Evolutionary conservation across 2,797 vertebrate genomes (phyloP), one percentile per base, ranked within the genome.

Genomic region (Aselliscus stoliczkanus): DNA sequence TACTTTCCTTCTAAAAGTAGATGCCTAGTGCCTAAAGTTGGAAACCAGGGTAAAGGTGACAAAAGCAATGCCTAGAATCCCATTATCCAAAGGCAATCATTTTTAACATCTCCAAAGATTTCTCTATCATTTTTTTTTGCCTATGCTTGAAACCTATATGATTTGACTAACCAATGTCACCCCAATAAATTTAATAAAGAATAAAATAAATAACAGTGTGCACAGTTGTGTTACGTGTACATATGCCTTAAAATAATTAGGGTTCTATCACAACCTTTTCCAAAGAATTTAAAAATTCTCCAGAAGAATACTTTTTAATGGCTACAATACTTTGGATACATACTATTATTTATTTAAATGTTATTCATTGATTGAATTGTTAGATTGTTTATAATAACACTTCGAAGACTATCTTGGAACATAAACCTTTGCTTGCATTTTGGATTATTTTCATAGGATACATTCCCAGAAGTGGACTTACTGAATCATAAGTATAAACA

Each of bases 381-480:
- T 90, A 47, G 90, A 58, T 47, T 95, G 44, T 96, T 95, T 88
- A 91, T 90, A 82, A 94, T 67, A 93, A 88, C 64, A 79, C 79
- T 91, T 96, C 81, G 82, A 97, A 95, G 96, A 76, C 44, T 69
- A 80, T 96, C 96, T 96, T 94, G 89, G 90, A 87, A 70, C 79
- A 83, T 91, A 97, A 94, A 96, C 96, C 93, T 97, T 96, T 93
- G 86, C 90, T 75, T 54, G n/a, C 31, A 27, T 96, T 93, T 96
- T 90, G 62, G 95, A 93, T 93, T 95, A 94, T 95, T 96, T 97
- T 97, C 96, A 77, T 37, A 96, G 96, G 84, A 69, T 39, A 95
- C 90, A 96, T 96, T 97, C 97, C 96, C 96, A 97, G 94, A 97
- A 97, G 97, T 91, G 69, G 94, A 96, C 96, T 97, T 96, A 96